These are phyloP conservation scores for Antechinus flavipes DNA, from an alignment of 2,113 vertebrate genomes.

Conservation along the genomic window DNA sequence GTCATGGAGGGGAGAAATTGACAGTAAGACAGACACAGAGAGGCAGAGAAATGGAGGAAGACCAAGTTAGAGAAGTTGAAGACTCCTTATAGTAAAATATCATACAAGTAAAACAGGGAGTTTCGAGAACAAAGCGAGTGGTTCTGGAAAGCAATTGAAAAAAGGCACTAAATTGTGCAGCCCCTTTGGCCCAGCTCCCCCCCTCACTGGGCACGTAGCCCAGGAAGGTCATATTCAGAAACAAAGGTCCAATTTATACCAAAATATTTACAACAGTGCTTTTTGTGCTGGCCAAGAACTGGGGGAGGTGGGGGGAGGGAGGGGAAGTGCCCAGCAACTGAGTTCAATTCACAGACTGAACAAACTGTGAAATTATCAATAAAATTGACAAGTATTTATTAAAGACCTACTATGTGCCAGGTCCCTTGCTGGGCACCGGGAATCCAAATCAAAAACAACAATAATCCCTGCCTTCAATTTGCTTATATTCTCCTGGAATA, in stretches of 20 bases:
- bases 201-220: background rate
- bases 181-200: background rate
- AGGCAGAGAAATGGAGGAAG: too few relatives aligned
- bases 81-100: background rate
- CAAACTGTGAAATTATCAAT: background rate
- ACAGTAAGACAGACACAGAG: too few relatives aligned
- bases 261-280: background rate
- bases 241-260: background rate
- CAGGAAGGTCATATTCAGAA: background rate
- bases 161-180: background rate
- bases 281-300: background rate
- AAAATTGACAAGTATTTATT: background rate
- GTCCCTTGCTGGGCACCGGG: background rate
- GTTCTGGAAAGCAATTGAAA: background rate
- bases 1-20: background rate
- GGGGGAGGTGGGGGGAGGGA: accelerated
- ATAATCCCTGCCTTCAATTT: background rate
- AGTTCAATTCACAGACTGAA: background rate
- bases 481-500: background rate
- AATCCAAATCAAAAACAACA: background rate
- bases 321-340: background rate
- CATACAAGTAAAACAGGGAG: background rate
- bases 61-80: background rate
- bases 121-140: background rate
- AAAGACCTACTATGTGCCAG: background rate